A percentile compares a stretch with the other conserved stretches of the same genome.
These are phyloP conservation scores for Falco novaeseelandiae DNA, from an alignment of 2,797 vertebrate species.

Conservation along the genomic window DNA sequence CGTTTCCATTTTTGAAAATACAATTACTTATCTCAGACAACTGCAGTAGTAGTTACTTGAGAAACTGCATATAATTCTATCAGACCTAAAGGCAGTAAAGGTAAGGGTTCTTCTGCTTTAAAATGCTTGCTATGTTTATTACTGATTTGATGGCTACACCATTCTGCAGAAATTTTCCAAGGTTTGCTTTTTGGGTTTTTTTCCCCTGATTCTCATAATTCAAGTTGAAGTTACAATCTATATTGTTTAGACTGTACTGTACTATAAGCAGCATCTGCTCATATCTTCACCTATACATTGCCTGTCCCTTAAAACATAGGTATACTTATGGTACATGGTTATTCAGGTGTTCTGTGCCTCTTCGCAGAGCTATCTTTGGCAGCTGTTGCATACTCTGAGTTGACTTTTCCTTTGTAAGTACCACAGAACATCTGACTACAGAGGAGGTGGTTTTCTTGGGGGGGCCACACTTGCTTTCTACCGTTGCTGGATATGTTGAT, in stretches of 20 bases:
- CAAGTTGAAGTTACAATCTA: slow-evolving; percentile 12
- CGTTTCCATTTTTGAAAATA: slow-evolving; percentile 8
- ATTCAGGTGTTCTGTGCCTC: slow-evolving; percentile 32
- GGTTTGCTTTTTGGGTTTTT: not conserved
- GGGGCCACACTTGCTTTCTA: not conserved
- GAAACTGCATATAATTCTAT: not conserved
- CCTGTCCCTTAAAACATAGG: not conserved
- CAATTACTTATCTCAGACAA: not conserved
- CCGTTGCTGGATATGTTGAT: not conserved
- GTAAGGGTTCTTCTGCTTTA: not conserved
- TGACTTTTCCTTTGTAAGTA: slow-evolving; percentile 33
- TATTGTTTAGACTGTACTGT: not conserved
- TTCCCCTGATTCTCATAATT: not conserved
- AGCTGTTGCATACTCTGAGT: not conserved
- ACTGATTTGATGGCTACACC: not conserved
- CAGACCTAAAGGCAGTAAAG: not conserved
- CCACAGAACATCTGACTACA: not conserved
- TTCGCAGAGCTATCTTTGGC: not conserved
- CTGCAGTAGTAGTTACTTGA: not conserved
- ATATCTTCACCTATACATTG: not conserved
- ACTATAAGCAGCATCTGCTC: not conserved
- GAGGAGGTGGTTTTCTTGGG: not conserved
- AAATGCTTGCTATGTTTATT: not conserved
- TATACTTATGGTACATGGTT: not conserved
- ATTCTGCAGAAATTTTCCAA: slow-evolving; percentile 41